Percentiles rank a stretch among this genome's conserved stretches.
phyloP scores from a whole-genome alignment of 1,140 invertebrate species.

The Trichonephila clavata region DNA sequence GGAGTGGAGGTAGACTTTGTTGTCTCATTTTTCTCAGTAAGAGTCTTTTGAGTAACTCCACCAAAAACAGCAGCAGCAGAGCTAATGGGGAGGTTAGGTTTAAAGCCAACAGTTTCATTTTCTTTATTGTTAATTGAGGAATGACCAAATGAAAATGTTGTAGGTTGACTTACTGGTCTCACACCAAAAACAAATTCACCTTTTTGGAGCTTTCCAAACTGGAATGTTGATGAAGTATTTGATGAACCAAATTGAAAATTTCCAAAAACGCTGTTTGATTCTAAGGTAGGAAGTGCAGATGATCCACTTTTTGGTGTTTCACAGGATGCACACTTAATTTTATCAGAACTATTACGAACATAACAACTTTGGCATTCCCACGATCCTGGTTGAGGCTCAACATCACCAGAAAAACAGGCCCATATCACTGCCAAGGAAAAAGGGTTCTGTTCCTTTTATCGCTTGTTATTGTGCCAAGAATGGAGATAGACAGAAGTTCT shows the following conservation, averaged over 20 bases:
- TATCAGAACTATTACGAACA: slow-evolving; percentile 85
- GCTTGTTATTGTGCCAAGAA: no score
- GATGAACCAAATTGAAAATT: slow-evolving; percentile 33
- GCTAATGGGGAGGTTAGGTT: slow-evolving; percentile 1
- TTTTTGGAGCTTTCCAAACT: slow-evolving; percentile 43
- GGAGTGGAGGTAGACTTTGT: not conserved
- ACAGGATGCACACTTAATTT: slow-evolving; percentile 86
- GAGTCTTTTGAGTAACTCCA: slow-evolving; percentile 40
- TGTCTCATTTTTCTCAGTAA: not conserved
- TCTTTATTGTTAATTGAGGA: slow-evolving; percentile 52
- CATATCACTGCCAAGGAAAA: no score
- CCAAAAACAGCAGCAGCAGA: slow-evolving; percentile 49
- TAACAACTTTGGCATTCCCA: slow-evolving; percentile 92
- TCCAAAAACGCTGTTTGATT: slow-evolving; percentile 22
- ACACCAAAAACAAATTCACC: slow-evolving; percentile 71
- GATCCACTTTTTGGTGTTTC: slow-evolving; percentile 81
- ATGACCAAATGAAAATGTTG: slow-evolving; percentile 74
- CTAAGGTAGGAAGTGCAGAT: not conserved
- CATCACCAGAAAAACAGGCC: no score
- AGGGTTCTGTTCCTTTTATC: no score
- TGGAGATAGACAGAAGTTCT: no score
- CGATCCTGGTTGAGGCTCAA: slow-evolving; percentile 86
- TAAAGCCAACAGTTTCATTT: slow-evolving; percentile 50
- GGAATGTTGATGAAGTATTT: slow-evolving; percentile 38
- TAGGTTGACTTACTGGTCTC: slow-evolving; percentile 22